phyloP scores from a whole-genome alignment of 2,888 invertebrate species.

The Muschampia plurimacula region DNA sequence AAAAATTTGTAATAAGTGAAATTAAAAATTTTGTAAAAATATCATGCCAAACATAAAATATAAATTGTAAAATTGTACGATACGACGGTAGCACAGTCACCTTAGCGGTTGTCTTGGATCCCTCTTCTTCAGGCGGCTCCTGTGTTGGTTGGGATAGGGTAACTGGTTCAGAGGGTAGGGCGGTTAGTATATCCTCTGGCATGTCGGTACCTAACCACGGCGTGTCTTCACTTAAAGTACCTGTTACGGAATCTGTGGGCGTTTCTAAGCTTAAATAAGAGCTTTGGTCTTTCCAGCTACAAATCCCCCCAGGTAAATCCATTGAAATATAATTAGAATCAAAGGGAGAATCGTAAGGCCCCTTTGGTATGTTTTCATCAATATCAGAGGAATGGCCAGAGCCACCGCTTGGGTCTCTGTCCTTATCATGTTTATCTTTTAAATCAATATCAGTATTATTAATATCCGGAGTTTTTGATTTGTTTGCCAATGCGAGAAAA shows the following conservation, averaged over 20 bases:
- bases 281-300: conserved; percentile 93
- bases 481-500: conserved; percentile 82
- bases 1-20: conserved; percentile 75
- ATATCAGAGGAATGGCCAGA: conserved; percentile 84
- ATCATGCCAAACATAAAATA: conserved; percentile 84
- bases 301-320: conserved; percentile 92
- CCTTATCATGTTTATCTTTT: conserved; percentile 85
- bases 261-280: conserved; percentile 89
- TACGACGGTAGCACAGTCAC: conserved; percentile 83
- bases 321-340: conserved; percentile 88
- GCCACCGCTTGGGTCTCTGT: conserved; percentile 86
- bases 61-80: conserved; percentile 81
- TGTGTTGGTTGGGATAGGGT: conserved; percentile 74
- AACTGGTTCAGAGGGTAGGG: conserved; percentile 74
- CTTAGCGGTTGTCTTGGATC: conserved; percentile 74
- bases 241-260: conserved; percentile 59
- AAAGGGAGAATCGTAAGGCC: conserved; percentile 60
- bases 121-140: conserved; percentile 65
- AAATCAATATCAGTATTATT: conserved; percentile 55
- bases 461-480: conserved; percentile 62
- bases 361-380: conserved; percentile 62
- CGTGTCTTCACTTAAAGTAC: conserved; percentile 52
- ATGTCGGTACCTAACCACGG: conserved; percentile 55
- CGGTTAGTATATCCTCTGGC: conserved; percentile 83
- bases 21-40: conserved; percentile 80